Conservation (phyloP, 2,113 vertebrate genomes). For the Vulpes vulpes region DNA sequence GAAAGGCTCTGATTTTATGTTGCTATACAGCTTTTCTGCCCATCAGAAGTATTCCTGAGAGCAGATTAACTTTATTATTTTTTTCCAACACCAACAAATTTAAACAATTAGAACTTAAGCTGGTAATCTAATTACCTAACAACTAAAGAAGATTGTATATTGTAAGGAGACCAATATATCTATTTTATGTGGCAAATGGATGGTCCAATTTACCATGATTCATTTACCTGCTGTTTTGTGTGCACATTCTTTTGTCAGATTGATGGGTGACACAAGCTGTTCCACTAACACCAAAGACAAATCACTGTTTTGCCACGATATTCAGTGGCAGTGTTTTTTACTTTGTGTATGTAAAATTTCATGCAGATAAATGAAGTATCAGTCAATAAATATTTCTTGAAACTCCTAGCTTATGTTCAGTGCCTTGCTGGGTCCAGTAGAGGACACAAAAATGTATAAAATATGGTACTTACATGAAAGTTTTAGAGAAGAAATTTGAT, state of each 20-base stretch:
- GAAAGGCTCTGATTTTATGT: constrained; percentile 58
- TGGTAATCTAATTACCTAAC: constrained; percentile 73
- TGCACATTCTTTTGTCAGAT: constrained; percentile 72
- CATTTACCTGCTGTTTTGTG: constrained; percentile 78
- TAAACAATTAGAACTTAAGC: constrained; percentile 79
- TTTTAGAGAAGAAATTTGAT: constrained; percentile 49
- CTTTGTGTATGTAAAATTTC: constrained; percentile 35
- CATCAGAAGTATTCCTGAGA: constrained; percentile 45
- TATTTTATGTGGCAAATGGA: constrained; percentile 80
- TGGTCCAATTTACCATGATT: constrained; percentile 76
- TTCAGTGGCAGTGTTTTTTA: neutral
- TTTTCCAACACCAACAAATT: constrained; percentile 74
- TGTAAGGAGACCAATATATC: constrained; percentile 73
- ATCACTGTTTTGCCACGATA: neutral
- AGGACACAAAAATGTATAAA: constrained; percentile 34
- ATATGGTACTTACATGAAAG: neutral
- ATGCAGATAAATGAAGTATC: constrained; percentile 37
- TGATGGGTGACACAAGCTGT: constrained; percentile 73
- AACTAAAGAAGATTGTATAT: constrained; percentile 73
- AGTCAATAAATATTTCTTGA: constrained; percentile 48
- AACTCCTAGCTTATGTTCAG: neutral
- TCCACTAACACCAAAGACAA: constrained; percentile 39
- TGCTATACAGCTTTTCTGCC: neutral
- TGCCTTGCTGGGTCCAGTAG: neutral
- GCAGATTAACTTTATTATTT: constrained; percentile 58